Percentiles rank a stretch among this genome's conserved stretches.
These are phyloP conservation scores for Amblyjoppa fuscipennis DNA, from an alignment of 2,888 invertebrate species.

Conservation along the genomic window DNA sequence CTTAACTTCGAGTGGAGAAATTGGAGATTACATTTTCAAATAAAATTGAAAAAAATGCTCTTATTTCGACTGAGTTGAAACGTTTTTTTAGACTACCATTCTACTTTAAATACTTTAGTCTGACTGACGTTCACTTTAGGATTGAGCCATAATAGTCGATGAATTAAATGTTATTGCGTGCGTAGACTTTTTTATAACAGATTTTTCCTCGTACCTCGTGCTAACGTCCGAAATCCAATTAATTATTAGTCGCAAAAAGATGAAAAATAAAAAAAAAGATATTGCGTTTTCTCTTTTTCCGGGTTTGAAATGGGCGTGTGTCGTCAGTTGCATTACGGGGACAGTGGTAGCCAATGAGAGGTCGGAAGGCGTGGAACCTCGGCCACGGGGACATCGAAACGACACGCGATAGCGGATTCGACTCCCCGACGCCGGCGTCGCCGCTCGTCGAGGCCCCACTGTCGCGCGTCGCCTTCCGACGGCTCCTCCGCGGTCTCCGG, in stretches of 20 bases:
- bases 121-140: constrained; percentile 8
- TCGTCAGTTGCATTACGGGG: constrained; percentile 67
- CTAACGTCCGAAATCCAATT: constrained; percentile 22
- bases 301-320: constrained; percentile 70
- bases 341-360: constrained; percentile 70
- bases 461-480: constrained; percentile 72
- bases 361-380: constrained; percentile 70
- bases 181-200: not conserved
- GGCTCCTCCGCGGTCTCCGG: constrained; percentile 59
- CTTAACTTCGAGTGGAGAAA: not conserved
- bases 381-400: constrained; percentile 64
- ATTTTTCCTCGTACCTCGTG: not conserved
- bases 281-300: constrained; percentile 44
- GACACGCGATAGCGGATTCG: constrained; percentile 60
- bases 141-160: not conserved
- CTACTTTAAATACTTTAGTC: too few relatives aligned
- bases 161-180: not conserved
- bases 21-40: too few relatives aligned
- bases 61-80: too few relatives aligned
- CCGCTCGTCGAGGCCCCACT: constrained; percentile 72
- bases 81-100: too few relatives aligned
- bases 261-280: not conserved
- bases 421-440: constrained; percentile 67
- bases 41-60: too few relatives aligned
- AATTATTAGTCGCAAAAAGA: constrained; percentile 43